Evolutionary conservation across 2,888 invertebrate genomes (phyloP).

Genomic region (Amblyteles armatorius): DNA sequence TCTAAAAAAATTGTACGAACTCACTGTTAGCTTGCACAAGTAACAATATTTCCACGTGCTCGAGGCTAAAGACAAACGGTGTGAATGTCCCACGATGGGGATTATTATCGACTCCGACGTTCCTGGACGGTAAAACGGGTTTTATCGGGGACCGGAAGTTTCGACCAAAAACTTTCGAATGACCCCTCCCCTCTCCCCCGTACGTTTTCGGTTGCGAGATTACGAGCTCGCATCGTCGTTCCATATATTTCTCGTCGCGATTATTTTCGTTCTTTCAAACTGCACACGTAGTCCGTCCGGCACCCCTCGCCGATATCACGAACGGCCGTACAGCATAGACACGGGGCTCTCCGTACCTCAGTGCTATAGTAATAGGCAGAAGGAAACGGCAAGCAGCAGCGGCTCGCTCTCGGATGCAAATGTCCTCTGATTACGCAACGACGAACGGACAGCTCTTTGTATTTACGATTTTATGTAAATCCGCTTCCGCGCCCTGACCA

Average conservation of each 20-base stretch:
- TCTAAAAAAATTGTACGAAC: no score
- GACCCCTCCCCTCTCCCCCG: neutral
- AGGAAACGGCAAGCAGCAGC: slow-evolving; percentile 14
- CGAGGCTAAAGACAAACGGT: neutral
- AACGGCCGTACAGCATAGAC: neutral
- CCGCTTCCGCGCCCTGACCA: slow-evolving; percentile 61
- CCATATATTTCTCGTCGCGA: slow-evolving; percentile 6
- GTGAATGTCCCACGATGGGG: neutral
- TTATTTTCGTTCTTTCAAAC: slow-evolving; percentile 46
- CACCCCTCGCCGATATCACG: slow-evolving; percentile 2
- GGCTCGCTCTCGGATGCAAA: slow-evolving; percentile 70
- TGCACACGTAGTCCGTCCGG: slow-evolving; percentile 3
- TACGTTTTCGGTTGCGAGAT: slow-evolving; percentile 34
- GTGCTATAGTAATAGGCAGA: slow-evolving; percentile 15
- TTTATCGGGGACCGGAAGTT: slow-evolving; percentile 64
- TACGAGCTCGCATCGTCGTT: slow-evolving; percentile 24
- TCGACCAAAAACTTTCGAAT: slow-evolving; percentile 42
- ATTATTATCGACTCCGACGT: neutral
- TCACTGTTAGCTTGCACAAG: no score
- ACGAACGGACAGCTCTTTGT: slow-evolving; percentile 69
- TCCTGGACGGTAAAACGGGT: neutral
- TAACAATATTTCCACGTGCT: slow-evolving; percentile 5
- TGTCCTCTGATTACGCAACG: slow-evolving; percentile 72
- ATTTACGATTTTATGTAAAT: slow-evolving; percentile 75
- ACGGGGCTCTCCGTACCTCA: slow-evolving; percentile 5